Evolutionary conservation across 1,140 invertebrate genomes (phyloP).

Genomic region (Cydia amplana): DNA sequence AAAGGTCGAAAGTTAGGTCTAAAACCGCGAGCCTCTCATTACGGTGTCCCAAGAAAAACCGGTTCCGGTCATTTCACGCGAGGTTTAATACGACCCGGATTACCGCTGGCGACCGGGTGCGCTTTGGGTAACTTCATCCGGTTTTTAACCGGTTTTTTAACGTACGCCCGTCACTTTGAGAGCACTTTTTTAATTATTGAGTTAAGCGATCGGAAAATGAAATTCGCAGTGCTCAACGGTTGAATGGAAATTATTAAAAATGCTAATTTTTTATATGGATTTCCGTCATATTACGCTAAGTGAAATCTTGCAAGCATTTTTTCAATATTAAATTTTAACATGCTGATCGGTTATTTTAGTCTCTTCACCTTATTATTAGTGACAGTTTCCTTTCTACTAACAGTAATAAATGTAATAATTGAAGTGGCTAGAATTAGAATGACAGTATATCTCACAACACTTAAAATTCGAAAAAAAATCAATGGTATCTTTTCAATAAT

Average conservation of each 20-base stretch:
- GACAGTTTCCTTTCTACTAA: too few relatives aligned
- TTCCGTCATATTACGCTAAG: constrained; percentile 1
- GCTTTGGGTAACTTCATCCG: constrained; percentile 23
- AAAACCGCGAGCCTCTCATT: constrained; percentile 25
- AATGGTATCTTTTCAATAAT: too few relatives aligned
- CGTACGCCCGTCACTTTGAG: constrained; percentile 24
- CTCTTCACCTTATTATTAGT: too few relatives aligned
- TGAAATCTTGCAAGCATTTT: constrained; percentile 5
- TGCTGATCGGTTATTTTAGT: too few relatives aligned
- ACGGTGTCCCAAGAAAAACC: constrained; percentile 29
- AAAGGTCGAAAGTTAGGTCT: constrained; percentile 28
- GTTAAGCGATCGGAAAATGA: constrained; percentile 20
- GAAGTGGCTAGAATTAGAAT: too few relatives aligned
- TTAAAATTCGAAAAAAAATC: too few relatives aligned
- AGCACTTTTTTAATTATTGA: constrained; percentile 29
- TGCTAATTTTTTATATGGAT: constrained; percentile 22
- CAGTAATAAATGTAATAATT: too few relatives aligned
- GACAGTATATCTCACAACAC: too few relatives aligned
- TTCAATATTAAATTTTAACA: too few relatives aligned
- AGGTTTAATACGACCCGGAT: constrained; percentile 30
- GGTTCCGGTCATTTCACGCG: constrained; percentile 30
- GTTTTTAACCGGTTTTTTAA: constrained; percentile 18
- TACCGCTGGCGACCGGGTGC: constrained; percentile 19
- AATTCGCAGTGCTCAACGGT: constrained; percentile 7
- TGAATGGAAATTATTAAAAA: constrained; percentile 18